Base-by-base conservation (phyloP, 2,888 invertebrate genomes). In the Orchesella flavescens region DNA sequence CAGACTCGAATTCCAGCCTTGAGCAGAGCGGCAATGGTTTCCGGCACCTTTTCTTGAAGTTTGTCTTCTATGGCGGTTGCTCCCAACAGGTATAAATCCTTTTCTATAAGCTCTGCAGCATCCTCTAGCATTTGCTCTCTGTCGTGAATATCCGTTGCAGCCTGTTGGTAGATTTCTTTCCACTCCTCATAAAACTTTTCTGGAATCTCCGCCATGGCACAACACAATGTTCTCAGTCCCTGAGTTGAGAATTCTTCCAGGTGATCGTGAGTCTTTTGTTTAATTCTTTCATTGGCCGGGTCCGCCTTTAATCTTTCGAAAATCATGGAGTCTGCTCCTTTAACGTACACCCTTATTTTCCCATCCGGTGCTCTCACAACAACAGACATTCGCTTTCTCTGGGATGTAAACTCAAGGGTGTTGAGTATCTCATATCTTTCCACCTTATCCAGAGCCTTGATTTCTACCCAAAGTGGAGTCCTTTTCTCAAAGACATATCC, bases 21-120 rank as follows among this genome's bases (percentile, higher is more conserved):
- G 79, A 97, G 92, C 55, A 99, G 92, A 24, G 96, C 93, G 34
- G 96, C 95, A 89, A 99, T 98, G 78, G 98, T 96, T 90, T 99
- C 98, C 1, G 99, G 98, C 57, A 99, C 99, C 93, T 94, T 90
- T 87, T 93, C 96, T 92, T 97, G 97, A 74, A 99, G 92, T 90
- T 97, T 97, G 90, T 99, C 99, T 91, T 99, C 99, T 88, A 99
- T 99, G 21, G 98, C 99, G 53, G 99, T 98, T 0, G 98, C 98
- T 4, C 99, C 99, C 34, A 34, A 34, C 34, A 34, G 66, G 99
- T 91, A 46, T 99, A 91, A 49, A 92, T 93, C 84, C 99, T 91
- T 91, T 98, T 95, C 89, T 93, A 94, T 91, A 82, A 99, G 97
- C 74, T 96, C 92, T 89, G 97, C 93, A 0, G 98, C 97, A 0